Evolutionary conservation across 2,888 invertebrate species (phyloP).

Genomic region (Cepaea hortensis): DNA sequence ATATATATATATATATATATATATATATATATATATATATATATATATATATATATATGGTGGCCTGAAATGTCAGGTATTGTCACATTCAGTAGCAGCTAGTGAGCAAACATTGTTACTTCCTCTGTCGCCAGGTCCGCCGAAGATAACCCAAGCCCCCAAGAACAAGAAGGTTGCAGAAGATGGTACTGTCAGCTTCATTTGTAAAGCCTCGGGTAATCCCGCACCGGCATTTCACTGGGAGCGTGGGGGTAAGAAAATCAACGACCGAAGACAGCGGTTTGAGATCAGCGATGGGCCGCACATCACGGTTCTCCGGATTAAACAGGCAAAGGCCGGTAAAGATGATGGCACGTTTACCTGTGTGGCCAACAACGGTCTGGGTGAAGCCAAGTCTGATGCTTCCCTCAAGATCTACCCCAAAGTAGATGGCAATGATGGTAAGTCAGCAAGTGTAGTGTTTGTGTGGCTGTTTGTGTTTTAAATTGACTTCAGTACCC

Average conservation of each 20-base stretch:
- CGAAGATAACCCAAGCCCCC: slow-evolving; percentile 93
- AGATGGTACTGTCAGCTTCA: slow-evolving; percentile 94
- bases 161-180: slow-evolving; percentile 93
- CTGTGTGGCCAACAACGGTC: slow-evolving; percentile 97
- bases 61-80: too few species aligned
- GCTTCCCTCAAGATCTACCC: slow-evolving; percentile 90
- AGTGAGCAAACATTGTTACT: neutral
- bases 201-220: slow-evolving; percentile 88
- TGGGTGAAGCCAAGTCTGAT: slow-evolving; percentile 93
- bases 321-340: slow-evolving; percentile 90
- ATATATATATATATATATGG: too few species aligned
- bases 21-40: too few species aligned
- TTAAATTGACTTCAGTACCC: too few species aligned
- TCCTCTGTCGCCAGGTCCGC: slow-evolving; percentile 84
- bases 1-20: too few species aligned
- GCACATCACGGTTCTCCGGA: slow-evolving; percentile 82
- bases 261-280: slow-evolving; percentile 80
- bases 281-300: slow-evolving; percentile 78
- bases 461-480: too few species aligned
- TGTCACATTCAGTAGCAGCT: too few species aligned
- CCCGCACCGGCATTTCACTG: slow-evolving; percentile 93
- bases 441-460: slow-evolving; percentile 38
- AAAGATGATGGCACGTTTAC: slow-evolving; percentile 94
- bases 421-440: slow-evolving; percentile 48
- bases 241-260: slow-evolving; percentile 94